Conservation (phyloP, 35 echinoderm and acorn worm species). For the Eucidaris tribuloides region DNA sequence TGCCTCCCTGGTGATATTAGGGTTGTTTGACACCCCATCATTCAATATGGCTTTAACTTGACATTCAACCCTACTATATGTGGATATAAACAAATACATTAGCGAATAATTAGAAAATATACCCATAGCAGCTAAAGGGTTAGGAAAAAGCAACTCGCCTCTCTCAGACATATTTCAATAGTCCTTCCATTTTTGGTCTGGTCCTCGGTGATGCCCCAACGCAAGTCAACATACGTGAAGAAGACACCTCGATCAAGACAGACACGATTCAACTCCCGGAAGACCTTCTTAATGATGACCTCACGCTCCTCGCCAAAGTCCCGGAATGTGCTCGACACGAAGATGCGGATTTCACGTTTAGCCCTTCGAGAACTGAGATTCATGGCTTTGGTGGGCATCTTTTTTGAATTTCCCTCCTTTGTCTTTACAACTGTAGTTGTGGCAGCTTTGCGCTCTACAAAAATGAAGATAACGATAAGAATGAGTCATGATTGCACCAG, state of each 20-base stretch:
- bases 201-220: constrained; percentile 85
- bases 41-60: background rate
- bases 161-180: constrained; percentile 82
- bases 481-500: no score
- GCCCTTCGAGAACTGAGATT: constrained; percentile 10
- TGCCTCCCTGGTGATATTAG: background rate
- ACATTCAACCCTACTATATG: background rate
- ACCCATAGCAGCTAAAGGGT: background rate
- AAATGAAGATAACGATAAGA: no score
- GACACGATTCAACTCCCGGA: constrained; percentile 81
- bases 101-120: background rate
- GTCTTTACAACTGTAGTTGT: no score
- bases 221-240: constrained; percentile 92
- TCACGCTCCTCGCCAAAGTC: constrained; percentile 88
- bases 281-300: constrained; percentile 82
- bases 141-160: constrained; percentile 28
- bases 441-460: no score
- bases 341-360: constrained; percentile 82
- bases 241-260: constrained; percentile 81
- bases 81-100: background rate
- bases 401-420: background rate
- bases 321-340: constrained; percentile 86
- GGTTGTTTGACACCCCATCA: background rate
- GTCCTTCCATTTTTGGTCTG: constrained; percentile 68
- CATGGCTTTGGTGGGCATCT: background rate